Base-by-base conservation (phyloP, 2,113 vertebrate species). In the Puntigrus tetrazona region DNA sequence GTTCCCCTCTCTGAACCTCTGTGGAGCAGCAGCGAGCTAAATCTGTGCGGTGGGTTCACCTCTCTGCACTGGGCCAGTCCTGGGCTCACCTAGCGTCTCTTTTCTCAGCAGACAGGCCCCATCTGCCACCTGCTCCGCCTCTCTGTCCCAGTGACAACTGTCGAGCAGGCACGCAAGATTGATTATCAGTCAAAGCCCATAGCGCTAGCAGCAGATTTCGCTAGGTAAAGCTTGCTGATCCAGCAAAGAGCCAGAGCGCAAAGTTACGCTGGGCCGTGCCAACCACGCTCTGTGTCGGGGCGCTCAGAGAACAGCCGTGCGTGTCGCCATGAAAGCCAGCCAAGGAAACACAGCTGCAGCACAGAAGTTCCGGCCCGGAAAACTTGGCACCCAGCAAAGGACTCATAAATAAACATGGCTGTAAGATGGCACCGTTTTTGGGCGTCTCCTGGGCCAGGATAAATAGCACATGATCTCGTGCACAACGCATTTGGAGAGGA, bases 141-240 rank as follows among this genome's bases (percentile, higher is more conserved):
- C 81, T 74, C 81, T 78, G 84, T 88, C 84, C 95, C 95, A 93
- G 96, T 95, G 96, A 97, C 96, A 97, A 97, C 96, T 97, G 96
- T 97, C 95, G 95, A 96, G 96, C 93, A 95, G 95, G 84, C 80
- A 93, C 92, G 94, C 83, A 97, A 97, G 96, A 97, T 97, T 97
- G 96, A 97, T 97, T 96, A 97, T 96, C 96, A 97, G 96, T 97
- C 96, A 96, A 95, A 96, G 95, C 95, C 94, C 95, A 96, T 94
- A 93, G 94, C 95, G 94, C 81, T 94, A 93, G 93, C 95, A 95
- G 96, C 96, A 97, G 96, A 97, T 96, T 97, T 96, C 93, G 92
- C 95, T 96, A 94, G 96, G 95, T 96, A 96, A 96, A 96, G 96
- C 96, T 96, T 96, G 96, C 96, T 97, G 96, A 97, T 97, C 96